Conservation (phyloP, 1,140 invertebrate genomes). For the Ptiloglossa arizonensis region DNA sequence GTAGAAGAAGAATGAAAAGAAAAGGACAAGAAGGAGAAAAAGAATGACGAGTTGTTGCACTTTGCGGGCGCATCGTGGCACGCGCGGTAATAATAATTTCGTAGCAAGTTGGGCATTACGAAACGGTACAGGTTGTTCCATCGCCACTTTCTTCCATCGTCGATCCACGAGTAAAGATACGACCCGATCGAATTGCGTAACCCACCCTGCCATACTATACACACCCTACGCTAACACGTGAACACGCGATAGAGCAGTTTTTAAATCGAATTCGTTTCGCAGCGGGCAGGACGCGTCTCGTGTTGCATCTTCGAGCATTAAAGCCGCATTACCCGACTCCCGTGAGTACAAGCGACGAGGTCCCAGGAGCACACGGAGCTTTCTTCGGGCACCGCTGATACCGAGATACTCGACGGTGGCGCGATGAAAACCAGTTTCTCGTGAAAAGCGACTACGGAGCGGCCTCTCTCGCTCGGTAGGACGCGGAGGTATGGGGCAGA, state of each 20-base stretch:
- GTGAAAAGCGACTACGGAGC: constrained; percentile 43
- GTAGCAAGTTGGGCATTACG: too few relatives aligned
- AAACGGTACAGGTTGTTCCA: too few relatives aligned
- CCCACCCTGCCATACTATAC: too few relatives aligned
- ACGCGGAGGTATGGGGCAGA: constrained; percentile 18
- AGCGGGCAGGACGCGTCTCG: constrained; percentile 42
- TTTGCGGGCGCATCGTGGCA: too few relatives aligned
- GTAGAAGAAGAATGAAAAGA: too few relatives aligned
- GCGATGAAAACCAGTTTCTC: constrained; percentile 53
- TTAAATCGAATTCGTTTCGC: constrained; percentile 33
- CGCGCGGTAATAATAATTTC: too few relatives aligned
- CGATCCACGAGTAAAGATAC: too few relatives aligned
- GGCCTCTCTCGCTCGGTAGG: background rate
- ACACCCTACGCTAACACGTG: background rate
- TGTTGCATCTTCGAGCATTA: constrained; percentile 44
- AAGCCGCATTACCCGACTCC: constrained; percentile 50
- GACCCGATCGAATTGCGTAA: too few relatives aligned
- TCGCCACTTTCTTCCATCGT: too few relatives aligned
- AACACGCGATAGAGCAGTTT: background rate
- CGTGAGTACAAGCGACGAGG: constrained; percentile 38
- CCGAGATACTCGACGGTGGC: constrained; percentile 33
- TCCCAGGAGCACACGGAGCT: constrained; percentile 37
- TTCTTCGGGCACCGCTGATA: constrained; percentile 36
- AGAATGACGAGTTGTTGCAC: too few relatives aligned
- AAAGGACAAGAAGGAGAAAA: too few relatives aligned